Evolutionary conservation across 2,113 vertebrate species (phyloP), one percentile per base, ranked within the genome.

Genomic region (Bubo scandiacus): DNA sequence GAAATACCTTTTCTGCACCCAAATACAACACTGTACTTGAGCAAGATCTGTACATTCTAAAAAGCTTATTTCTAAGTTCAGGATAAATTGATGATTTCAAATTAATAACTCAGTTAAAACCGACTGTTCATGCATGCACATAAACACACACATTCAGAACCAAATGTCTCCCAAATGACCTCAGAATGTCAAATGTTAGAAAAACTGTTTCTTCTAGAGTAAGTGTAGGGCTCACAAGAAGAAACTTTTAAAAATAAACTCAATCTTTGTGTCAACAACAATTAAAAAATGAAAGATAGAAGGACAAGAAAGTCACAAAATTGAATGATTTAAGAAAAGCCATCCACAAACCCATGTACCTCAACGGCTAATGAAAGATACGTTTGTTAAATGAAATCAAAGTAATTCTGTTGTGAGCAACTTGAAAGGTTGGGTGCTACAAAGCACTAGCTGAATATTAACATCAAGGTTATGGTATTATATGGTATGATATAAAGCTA

Each of bases 391-490:
- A 78, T 10, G 3, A 93, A 93, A 88, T 94, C 59, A 83, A 95
- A 92, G 88, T 55, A 86, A 74, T 86, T 72, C 38, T 71, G 47
- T 79, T 78, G 75, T 78, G 57, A 96, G 27, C 13, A 61, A 15
- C 88, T 71, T 96, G 82, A 83, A 97, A 96, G 72, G 26, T n/a
- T 90, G 68, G 87, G 63, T 77, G 62, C 17, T 86, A 58, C 55
- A 86, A 92, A 96, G 51, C 22, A 54, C 32, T 68, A 88, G n/a
- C 14, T 42, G 59, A 86, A 74, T 84, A 83, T 67, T 89, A 94
- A 55, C 38, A 81, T 92, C 59, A 86, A 92, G 42, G 72, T 17
- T 88, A 90, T 11, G 25, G 30, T 51, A 92, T 81, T 78, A 92
- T 71, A 59, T 29, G 21, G 65, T 61, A 74, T 88, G 82, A 75